phyloP scores from a whole-genome alignment of 2,113 vertebrate species.

The Pollachius pollachius region DNA sequence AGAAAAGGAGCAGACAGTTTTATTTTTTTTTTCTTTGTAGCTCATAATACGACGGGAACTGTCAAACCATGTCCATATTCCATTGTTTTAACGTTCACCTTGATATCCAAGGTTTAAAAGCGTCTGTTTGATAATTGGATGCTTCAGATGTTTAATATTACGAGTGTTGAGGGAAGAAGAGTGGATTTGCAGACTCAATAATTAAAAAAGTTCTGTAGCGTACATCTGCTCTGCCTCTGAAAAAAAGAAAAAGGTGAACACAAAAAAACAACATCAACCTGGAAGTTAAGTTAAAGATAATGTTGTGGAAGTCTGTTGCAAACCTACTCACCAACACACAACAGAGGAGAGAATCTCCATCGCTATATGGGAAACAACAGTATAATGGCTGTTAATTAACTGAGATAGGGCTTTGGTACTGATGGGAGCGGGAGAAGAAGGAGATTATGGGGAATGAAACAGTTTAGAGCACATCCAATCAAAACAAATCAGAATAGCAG shows the following conservation, averaged over 20 bases:
- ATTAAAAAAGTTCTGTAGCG: conserved; percentile 23
- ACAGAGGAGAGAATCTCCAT: no score
- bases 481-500: no score
- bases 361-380: no score
- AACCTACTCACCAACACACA: no score
- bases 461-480: no score
- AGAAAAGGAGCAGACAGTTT: conserved; percentile 7
- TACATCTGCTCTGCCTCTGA: conserved; percentile 5
- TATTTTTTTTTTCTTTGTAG: conserved; percentile 10
- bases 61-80: conserved; percentile 35
- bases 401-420: no score
- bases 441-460: no score
- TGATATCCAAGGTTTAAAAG: conserved; percentile 38
- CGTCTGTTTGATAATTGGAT: conserved; percentile 37
- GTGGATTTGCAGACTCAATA: conserved; percentile 22
- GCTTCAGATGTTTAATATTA: conserved; percentile 47
- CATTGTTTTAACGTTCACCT: conserved; percentile 35
- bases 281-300: not conserved
- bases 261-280: no score
- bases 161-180: conserved; percentile 9
- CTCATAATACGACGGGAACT: conserved; percentile 40
- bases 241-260: no score
- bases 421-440: no score
- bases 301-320: no score
- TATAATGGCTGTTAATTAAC: no score